Conservation (phyloP, 2,888 invertebrate genomes). For the Noctuana brunneofusca region DNA sequence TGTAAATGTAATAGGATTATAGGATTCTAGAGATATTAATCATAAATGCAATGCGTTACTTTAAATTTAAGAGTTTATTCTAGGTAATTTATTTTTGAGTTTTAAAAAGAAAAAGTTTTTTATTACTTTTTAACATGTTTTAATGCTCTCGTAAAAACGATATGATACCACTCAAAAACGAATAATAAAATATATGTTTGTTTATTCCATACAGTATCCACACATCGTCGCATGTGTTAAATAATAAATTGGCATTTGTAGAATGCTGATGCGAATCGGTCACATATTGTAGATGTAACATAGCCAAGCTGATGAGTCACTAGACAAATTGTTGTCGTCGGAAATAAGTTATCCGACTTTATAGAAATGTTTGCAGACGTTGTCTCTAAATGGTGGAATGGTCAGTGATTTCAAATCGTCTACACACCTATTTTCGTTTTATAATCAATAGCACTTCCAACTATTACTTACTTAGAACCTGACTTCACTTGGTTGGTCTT, state of each 20-base stretch:
- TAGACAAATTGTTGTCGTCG: slow-evolving; percentile 26
- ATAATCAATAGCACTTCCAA: not conserved
- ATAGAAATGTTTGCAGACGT: slow-evolving; percentile 25
- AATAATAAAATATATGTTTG: not conserved
- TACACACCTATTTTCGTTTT: not conserved
- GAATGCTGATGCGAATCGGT: slow-evolving; percentile 18
- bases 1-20: not conserved
- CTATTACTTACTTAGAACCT: not conserved
- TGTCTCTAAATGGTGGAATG: slow-evolving; percentile 11
- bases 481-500: not conserved
- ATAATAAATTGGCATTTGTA: slow-evolving; percentile 14
- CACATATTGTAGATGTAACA: slow-evolving; percentile 14
- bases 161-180: not conserved
- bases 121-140: too few species aligned
- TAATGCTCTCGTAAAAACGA: too few species aligned
- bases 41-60: not conserved
- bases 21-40: slow-evolving; percentile 3
- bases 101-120: too few species aligned
- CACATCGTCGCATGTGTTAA: not conserved
- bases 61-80: too few species aligned
- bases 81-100: too few species aligned
- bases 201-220: not conserved
- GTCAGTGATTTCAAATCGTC: slow-evolving; percentile 15
- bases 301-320: slow-evolving; percentile 28
- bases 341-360: slow-evolving; percentile 27